phyloP scores from a whole-genome alignment of 2,888 invertebrate genomes.

The Pyrrhia umbra region DNA sequence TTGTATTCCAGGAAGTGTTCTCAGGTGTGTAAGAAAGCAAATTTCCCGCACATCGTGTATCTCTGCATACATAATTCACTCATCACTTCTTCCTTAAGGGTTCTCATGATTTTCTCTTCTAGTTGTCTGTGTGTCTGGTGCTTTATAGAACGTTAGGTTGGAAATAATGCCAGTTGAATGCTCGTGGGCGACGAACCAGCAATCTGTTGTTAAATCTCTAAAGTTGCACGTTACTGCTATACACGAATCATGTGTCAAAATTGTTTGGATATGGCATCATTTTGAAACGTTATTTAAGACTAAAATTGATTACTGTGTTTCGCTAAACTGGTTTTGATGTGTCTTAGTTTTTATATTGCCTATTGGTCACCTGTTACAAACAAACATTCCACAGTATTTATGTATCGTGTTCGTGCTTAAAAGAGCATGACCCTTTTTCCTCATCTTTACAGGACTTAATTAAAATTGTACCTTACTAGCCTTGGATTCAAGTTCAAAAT shows the following conservation, averaged over 20 bases:
- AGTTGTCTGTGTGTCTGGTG: conserved; percentile 4
- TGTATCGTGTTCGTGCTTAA: conserved; percentile 71
- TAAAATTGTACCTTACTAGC: conserved; percentile 43
- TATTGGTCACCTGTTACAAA: conserved; percentile 32
- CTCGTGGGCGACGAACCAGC: conserved; percentile 37
- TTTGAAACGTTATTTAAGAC: background rate
- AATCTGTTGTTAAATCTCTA: conserved; percentile 50
- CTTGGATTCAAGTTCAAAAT: conserved; percentile 45
- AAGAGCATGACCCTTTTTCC: conserved; percentile 79
- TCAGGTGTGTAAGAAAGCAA: conserved; percentile 70
- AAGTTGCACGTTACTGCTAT: conserved; percentile 27
- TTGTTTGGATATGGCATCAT: conserved; percentile 22
- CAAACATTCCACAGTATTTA: conserved; percentile 63
- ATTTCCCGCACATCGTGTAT: conserved; percentile 70
- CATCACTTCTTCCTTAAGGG: conserved; percentile 39
- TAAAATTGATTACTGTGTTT: background rate
- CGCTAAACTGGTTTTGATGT: conserved; percentile 9
- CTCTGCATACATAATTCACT: conserved; percentile 52
- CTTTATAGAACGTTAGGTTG: conserved; percentile 9
- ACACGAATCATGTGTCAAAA: conserved; percentile 7
- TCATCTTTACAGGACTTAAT: conserved; percentile 34
- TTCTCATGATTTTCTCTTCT: background rate
- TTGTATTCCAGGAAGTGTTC: conserved; percentile 77
- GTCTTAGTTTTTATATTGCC: conserved; percentile 13
- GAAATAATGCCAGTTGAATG: conserved; percentile 22